Percentiles rank a stretch among this genome's conserved stretches.
Conservation (phyloP, 1,140 invertebrate genomes). For the Aphaenogaster rudis region DNA sequence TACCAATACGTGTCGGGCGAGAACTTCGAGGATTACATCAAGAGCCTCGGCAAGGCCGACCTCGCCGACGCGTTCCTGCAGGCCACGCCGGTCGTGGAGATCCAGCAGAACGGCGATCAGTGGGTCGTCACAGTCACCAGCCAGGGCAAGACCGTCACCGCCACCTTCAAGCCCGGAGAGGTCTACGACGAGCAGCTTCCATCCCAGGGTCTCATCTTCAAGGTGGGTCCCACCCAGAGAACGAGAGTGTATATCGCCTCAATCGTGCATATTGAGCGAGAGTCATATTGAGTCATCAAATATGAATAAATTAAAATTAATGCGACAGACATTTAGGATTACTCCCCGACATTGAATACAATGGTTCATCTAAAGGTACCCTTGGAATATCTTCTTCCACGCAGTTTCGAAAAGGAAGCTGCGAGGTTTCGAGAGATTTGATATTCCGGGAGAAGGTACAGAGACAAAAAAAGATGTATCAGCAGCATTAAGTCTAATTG, state of each 20-base stretch:
- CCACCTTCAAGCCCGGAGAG: conserved; percentile 82
- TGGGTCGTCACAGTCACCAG: conserved; percentile 80
- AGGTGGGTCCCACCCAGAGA: conserved; percentile 74
- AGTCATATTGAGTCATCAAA: neutral
- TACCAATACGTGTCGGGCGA: conserved; percentile 83
- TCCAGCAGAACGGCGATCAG: conserved; percentile 76
- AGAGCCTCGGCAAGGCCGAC: conserved; percentile 75
- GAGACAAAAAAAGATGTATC: no score
- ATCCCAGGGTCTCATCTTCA: conserved; percentile 77
- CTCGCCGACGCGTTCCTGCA: conserved; percentile 66
- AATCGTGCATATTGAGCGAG: neutral
- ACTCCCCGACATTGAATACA: neutral
- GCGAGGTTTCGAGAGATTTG: neutral
- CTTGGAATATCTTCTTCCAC: neutral
- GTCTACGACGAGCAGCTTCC: conserved; percentile 83
- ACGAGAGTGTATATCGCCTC: neutral
- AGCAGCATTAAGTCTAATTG: no score
- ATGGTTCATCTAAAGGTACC: neutral
- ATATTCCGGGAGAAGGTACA: neutral
- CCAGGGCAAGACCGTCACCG: conserved; percentile 76
- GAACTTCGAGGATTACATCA: conserved; percentile 83
- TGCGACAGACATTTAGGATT: neutral
- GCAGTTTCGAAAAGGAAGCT: neutral
- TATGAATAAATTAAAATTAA: neutral
- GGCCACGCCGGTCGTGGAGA: conserved; percentile 80